Base-by-base conservation (phyloP, 2,888 invertebrate species). In the Pammene aurita region DNA sequence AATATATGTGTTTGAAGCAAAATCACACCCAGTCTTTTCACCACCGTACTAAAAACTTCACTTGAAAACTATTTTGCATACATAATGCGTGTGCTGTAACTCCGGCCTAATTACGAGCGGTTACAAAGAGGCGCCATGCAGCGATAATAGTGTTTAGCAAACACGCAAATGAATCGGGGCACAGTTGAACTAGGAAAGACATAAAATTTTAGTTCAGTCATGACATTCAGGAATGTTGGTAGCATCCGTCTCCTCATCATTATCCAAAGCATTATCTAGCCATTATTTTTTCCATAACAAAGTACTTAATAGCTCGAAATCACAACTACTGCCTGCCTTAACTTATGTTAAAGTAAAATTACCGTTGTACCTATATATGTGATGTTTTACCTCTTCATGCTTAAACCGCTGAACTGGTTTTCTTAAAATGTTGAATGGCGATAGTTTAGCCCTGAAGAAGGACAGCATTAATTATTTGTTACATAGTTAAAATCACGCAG, bases 51-150 rank as follows among this genome's bases (percentile, higher is more conserved):
- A 68, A 64, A 68, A 65, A 60, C 60, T 57, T 56, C 16, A 18
- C 63, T 52, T 63, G 63, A 16, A 52, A 69, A 69, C 69, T 65
- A 65, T 65, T 69, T 69, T 69, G 69, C 70, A 66, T 70, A 55
- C 52, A 70, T 62, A 67, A 70, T 26, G 34, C 62, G 46, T 60
- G 65, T 62, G 66, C 64, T 57, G 54, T 50, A 70, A 70, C 66
- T 70, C 55, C 18, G 79, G 80, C 78, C 74, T 80, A 77, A 84
- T 82, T 85, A 83, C 80, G 80, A 82, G 81, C 77, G 78, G 75
- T 77, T 77, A 75, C 77, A 76, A 76, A 78, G 73, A 77, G 76
- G 77, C 75, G 70, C 75, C 75, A 78, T 74, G 76, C 78, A 76
- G 79, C 75, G 80, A 80, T 82, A 78, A 74, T 79, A 77, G 73